Conservation (phyloP, 2,113 vertebrate genomes). For the Myotis yumanensis region DNA sequence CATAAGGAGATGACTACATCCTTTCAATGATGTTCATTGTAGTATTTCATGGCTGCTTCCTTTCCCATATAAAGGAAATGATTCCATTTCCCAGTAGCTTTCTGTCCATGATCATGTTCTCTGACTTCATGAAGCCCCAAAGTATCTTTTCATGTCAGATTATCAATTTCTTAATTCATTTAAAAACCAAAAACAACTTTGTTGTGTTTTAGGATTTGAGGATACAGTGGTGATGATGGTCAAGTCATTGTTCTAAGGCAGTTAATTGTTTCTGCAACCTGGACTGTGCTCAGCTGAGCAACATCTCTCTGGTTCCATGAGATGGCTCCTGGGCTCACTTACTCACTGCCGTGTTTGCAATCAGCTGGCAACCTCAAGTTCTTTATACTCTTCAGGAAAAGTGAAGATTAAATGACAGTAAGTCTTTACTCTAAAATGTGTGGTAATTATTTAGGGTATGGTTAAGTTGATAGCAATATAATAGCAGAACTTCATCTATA, state of each 20-base stretch:
- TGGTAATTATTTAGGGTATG: slow-evolving; percentile 1
- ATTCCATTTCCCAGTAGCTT: neutral
- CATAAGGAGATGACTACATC: neutral
- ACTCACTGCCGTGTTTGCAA: fast-evolving
- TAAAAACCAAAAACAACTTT: neutral
- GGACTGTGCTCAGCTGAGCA: neutral
- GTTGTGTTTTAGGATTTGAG: neutral
- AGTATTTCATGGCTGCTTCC: fast-evolving
- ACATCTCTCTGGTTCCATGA: neutral
- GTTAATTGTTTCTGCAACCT: neutral
- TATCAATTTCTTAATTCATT: neutral
- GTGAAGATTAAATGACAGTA: neutral
- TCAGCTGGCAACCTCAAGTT: neutral
- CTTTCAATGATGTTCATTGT: neutral
- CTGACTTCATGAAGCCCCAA: neutral
- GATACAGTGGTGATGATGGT: neutral
- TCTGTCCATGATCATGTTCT: neutral
- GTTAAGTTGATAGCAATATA: neutral
- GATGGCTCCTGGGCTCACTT: no score
- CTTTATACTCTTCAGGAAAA: neutral
- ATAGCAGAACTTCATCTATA: slow-evolving; percentile 1
- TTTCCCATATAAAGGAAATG: fast-evolving
- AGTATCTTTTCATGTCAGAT: neutral
- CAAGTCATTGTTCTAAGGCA: neutral
- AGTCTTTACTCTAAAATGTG: neutral